Conservation (phyloP, 2,113 vertebrate species). For the Aviceda subcristata region DNA sequence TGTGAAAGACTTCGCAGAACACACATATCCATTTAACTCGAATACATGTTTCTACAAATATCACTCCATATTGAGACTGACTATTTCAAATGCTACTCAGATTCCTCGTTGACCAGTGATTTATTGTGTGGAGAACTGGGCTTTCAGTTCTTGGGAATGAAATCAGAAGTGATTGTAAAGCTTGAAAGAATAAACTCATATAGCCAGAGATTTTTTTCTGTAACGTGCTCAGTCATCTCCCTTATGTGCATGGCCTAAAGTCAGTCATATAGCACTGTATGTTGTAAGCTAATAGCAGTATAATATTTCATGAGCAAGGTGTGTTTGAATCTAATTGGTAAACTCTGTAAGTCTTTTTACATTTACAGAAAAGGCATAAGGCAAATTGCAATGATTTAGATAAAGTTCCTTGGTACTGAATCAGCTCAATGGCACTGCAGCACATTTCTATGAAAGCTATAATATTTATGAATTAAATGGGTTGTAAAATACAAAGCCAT, state of each 20-base stretch:
- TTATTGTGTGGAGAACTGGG: not conserved
- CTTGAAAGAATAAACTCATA: not conserved
- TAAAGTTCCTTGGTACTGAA: not conserved
- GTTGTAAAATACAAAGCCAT: not conserved
- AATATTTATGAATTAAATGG: not conserved
- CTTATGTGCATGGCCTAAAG: not conserved
- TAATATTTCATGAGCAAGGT: not conserved
- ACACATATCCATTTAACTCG: not conserved
- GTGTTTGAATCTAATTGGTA: not conserved
- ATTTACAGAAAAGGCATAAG: not conserved
- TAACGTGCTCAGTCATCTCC: fast-evolving
- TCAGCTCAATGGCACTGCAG: not conserved
- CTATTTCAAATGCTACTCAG: not conserved
- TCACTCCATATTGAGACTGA: not conserved
- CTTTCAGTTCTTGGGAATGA: not conserved
- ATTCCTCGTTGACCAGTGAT: not conserved
- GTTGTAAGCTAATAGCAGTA: not conserved
- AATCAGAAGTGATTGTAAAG: not conserved
- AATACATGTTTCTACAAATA: not conserved
- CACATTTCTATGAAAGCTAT: not conserved
- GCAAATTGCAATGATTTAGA: not conserved
- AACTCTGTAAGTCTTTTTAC: not conserved
- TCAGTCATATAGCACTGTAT: not conserved
- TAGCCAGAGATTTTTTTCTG: not conserved
- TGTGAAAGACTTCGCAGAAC: not conserved